Base-by-base conservation (phyloP, 2,888 invertebrate species). In the Drosophila meridionalis region DNA sequence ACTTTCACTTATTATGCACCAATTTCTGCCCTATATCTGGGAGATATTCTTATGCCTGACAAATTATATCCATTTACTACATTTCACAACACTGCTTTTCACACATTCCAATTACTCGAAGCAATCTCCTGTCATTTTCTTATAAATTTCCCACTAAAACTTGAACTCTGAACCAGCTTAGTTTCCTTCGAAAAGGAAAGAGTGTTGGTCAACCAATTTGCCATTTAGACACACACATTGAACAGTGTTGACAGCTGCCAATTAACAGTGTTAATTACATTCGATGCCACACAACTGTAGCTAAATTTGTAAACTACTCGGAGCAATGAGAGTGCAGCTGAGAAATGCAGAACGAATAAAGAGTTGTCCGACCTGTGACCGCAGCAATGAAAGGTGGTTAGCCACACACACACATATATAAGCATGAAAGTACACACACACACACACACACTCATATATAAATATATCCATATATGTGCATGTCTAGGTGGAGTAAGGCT, bases 301-400 rank as follows among this genome's bases (percentile, higher is more conserved):
- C 62, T 52, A 30, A 50, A 71, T 55, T 64, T 58, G 53, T 12
- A 14, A 34, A 52, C 50, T 58, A 55, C 76, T 59, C 57, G 38
- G 1, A 57, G 48, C 14, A 56, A 32, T 7, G 62, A 47, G 55
- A 69, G 73, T 73, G 64, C 71, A 71, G 42, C 52, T 53, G 38
- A 34, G 38, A 32, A 59, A 34, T 36, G 26, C 59, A 28, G 34
- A 61, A 36, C 50, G 53, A 20, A 55, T 57, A 58, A 69, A 68
- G 67, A 71, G 64, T 64, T 66, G 58, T 62, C 40, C 61, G 48
- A 73, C 59, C 67, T 69, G 60, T 59, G 69, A 83, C 83, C 83
- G 56, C 83, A 83, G 80, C 86, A 74, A 69, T 83, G 83, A 83
- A 86, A 83, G 78, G 60, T 78, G 83, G 83, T 80, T 73, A 69